Evolutionary conservation across 2,888 invertebrate genomes (phyloP).

Genomic region (Barypeithes pellucidus): DNA sequence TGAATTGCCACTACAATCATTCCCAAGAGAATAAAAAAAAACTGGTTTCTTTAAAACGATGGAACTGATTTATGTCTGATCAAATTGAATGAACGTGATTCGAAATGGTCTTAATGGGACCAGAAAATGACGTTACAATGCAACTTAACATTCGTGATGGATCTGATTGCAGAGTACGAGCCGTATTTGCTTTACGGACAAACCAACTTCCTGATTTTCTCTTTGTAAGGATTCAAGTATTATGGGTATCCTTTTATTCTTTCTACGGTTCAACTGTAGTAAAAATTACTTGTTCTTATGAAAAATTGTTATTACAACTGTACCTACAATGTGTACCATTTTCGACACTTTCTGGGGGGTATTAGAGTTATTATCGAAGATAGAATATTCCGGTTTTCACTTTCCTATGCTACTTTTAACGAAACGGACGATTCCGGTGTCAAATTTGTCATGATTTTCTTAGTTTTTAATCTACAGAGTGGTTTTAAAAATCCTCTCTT

Average conservation of each 20-base stretch:
- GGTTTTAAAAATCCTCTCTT: no score
- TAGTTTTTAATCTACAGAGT: no score
- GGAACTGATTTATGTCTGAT: slow-evolving; percentile 43
- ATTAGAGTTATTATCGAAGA: no score
- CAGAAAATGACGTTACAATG: slow-evolving; percentile 46
- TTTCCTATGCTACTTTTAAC: no score
- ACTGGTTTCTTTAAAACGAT: slow-evolving; percentile 42
- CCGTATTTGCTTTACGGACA: slow-evolving; percentile 11
- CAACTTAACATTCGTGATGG: slow-evolving; percentile 41
- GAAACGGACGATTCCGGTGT: no score
- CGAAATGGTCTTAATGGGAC: slow-evolving; percentile 45
- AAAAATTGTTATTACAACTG: no score
- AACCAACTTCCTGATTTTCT: slow-evolving; percentile 13
- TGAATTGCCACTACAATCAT: not conserved
- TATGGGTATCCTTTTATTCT: not conserved
- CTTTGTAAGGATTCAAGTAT: slow-evolving; percentile 1
- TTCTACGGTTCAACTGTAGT: no score
- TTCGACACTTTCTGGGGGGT: no score
- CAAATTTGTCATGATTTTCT: no score
- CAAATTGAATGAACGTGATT: slow-evolving; percentile 45
- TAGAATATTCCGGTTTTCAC: no score
- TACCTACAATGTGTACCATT: no score
- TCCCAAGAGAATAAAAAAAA: slow-evolving; percentile 29
- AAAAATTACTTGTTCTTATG: no score
- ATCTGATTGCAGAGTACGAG: slow-evolving; percentile 32